Evolutionary conservation across 2,888 invertebrate species (phyloP).

Genomic region (Drosophila austrosaltans): DNA sequence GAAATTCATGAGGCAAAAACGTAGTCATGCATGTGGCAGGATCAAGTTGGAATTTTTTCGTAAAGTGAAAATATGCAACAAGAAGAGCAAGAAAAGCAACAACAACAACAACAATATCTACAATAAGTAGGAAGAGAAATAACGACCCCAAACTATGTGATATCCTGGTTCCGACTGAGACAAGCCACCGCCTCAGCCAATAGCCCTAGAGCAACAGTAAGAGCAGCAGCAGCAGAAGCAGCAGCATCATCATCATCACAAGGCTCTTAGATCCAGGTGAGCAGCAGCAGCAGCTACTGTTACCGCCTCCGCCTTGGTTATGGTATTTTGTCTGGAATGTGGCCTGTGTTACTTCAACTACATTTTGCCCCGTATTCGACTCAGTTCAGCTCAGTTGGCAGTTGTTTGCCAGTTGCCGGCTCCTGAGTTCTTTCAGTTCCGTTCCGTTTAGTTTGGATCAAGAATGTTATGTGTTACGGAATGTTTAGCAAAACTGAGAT

Average conservation of each 20-base stretch:
- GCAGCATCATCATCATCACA: background rate
- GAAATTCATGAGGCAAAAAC: conserved; percentile 70
- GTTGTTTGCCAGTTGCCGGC: conserved; percentile 14
- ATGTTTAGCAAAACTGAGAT: conserved; percentile 20
- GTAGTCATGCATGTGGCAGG: conserved; percentile 59
- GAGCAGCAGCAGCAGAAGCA: background rate
- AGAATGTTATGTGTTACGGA: conserved; percentile 20
- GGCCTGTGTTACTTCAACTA: conserved; percentile 19
- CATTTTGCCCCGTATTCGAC: conserved; percentile 24
- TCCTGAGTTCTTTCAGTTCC: conserved; percentile 20
- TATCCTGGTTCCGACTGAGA: background rate
- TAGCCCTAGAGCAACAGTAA: conserved; percentile 48
- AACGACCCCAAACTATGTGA: conserved; percentile 44
- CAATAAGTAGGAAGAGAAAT: conserved; percentile 38
- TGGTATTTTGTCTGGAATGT: conserved; percentile 57
- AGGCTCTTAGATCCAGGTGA: conserved; percentile 16
- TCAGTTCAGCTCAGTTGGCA: conserved; percentile 1
- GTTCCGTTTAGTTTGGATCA: conserved; percentile 11
- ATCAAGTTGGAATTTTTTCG: conserved; percentile 59
- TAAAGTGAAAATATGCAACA: conserved; percentile 67
- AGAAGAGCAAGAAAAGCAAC: conserved; percentile 7
- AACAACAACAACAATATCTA: conserved; percentile 42
- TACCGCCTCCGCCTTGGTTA: conserved; percentile 28
- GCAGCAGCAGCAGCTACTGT: conserved; percentile 2
- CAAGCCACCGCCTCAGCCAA: conserved; percentile 43